phyloP scores from a whole-genome alignment of 2,888 invertebrate species.

The Limnephilus auricula region DNA sequence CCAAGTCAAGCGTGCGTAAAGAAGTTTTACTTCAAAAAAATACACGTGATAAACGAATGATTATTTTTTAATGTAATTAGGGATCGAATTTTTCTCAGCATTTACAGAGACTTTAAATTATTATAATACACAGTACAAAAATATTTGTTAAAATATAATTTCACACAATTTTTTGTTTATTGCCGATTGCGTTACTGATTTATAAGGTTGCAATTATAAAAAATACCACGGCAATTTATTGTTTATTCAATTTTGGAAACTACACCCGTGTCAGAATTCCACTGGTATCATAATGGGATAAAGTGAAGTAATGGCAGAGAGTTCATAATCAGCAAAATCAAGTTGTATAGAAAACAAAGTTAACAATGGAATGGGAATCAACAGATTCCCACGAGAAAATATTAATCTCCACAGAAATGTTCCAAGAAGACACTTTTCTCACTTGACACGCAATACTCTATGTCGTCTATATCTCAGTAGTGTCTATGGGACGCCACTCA shows the following conservation, averaged over 20 bases:
- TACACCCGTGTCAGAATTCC: background rate
- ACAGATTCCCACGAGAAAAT: conserved; percentile 32
- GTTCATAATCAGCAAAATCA: background rate
- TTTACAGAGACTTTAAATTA: background rate
- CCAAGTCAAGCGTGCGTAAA: too few species aligned
- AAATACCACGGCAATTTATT: background rate
- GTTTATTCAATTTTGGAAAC: conserved; percentile 2
- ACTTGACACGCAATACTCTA: background rate
- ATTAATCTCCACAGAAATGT: background rate
- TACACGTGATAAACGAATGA: too few species aligned
- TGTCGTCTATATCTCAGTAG: background rate
- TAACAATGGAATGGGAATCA: conserved; percentile 5
- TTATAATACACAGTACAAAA: background rate
- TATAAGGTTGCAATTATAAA: background rate
- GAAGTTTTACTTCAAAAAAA: too few species aligned
- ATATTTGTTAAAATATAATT: background rate
- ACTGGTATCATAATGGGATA: background rate
- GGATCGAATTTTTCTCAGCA: background rate
- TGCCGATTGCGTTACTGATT: background rate
- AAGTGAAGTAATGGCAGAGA: conserved; percentile 15
- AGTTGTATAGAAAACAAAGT: conserved; percentile 13
- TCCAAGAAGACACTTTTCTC: background rate
- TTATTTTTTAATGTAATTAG: too few species aligned
- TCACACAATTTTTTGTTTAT: background rate
- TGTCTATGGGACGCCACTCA: background rate